These are phyloP conservation scores for Gari tellinella DNA, from an alignment of 2,888 invertebrate genomes.

Conservation along the genomic window DNA sequence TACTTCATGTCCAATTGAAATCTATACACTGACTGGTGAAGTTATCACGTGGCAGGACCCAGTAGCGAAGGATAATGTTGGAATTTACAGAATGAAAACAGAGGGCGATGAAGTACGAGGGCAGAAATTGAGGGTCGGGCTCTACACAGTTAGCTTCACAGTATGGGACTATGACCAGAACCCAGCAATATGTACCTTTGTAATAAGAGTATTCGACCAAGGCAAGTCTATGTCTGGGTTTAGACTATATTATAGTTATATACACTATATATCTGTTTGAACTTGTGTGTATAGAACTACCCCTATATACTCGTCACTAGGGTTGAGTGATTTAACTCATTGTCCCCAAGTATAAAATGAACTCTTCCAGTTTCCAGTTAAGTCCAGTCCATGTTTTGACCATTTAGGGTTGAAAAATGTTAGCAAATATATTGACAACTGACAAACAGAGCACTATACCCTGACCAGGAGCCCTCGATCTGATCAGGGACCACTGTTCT, in stretches of 20 bases:
- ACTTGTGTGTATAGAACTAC: background rate
- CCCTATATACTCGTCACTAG: background rate
- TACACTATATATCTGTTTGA: too few species aligned
- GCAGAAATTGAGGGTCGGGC: conserved; percentile 14
- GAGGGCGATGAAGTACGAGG: conserved; percentile 20
- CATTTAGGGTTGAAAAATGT: too few species aligned
- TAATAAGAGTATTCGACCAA: conserved; percentile 30
- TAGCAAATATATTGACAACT: too few species aligned
- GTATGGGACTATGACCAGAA: conserved; percentile 51
- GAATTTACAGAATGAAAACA: conserved; percentile 27
- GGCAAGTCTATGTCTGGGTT: too few species aligned
- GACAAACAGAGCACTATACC: too few species aligned
- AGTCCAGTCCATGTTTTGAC: too few species aligned
- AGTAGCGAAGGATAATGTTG: conserved; percentile 54
- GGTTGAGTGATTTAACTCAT: too few species aligned
- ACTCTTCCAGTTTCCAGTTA: too few species aligned
- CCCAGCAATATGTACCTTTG: conserved; percentile 48
- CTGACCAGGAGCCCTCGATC: too few species aligned
- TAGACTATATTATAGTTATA: too few species aligned
- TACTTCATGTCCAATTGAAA: conserved; percentile 43
- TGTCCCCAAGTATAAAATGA: too few species aligned
- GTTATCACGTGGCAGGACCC: conserved; percentile 43
- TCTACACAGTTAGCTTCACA: conserved; percentile 44
- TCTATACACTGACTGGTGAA: conserved; percentile 28
- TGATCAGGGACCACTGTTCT: too few species aligned